Evolutionary conservation across 2,888 invertebrate species (phyloP).

Genomic region (Chrysina gloriosa): DNA sequence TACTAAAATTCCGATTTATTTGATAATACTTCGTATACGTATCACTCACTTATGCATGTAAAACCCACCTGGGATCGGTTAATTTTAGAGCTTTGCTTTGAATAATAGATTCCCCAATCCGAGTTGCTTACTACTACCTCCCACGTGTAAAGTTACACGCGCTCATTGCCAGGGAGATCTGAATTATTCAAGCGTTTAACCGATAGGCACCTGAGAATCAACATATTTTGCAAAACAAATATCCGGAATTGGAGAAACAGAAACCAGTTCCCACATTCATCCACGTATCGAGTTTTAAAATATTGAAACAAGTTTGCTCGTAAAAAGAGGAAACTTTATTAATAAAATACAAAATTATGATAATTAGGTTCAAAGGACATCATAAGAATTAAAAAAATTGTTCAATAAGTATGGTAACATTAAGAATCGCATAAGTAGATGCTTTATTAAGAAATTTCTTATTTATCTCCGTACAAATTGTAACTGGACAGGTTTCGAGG

Average conservation of each 20-base stretch:
- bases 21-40: too few species aligned
- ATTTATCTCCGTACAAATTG: slow-evolving; percentile 53
- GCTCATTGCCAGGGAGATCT: too few species aligned
- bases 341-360: not conserved
- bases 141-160: too few species aligned
- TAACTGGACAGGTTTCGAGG: slow-evolving; percentile 66
- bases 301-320: not conserved
- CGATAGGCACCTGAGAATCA: not conserved
- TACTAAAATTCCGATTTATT: too few species aligned
- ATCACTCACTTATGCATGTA: too few species aligned
- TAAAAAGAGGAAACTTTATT: not conserved
- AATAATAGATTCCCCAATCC: too few species aligned
- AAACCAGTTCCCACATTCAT: not conserved
- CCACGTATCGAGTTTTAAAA: not conserved
- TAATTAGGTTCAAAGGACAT: not conserved
- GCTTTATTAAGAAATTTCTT: not conserved
- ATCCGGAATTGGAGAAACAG: not conserved
- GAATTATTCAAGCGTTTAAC: not conserved
- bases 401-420: not conserved
- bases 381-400: not conserved
- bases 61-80: too few species aligned
- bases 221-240: slow-evolving; percentile 1
- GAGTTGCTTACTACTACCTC: too few species aligned
- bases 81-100: too few species aligned
- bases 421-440: not conserved